Conservation (phyloP, 2,113 vertebrate genomes). For the Proteles cristata region DNA sequence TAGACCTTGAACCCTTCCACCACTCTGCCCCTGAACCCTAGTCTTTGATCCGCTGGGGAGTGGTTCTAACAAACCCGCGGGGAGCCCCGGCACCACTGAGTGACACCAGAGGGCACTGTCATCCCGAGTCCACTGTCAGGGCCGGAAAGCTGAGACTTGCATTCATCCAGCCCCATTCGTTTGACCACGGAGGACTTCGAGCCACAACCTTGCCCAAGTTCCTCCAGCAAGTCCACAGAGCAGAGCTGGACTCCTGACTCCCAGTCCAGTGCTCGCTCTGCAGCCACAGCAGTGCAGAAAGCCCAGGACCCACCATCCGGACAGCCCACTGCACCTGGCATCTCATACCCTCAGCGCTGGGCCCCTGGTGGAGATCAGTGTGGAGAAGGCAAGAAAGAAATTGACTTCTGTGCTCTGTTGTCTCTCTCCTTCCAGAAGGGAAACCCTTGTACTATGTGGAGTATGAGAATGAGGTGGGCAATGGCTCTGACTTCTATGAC, state of each 20-base stretch:
- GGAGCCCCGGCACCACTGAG: not conserved
- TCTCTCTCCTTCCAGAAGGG: constrained; percentile 86
- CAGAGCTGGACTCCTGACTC: not conserved
- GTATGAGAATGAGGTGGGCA: constrained; percentile 85
- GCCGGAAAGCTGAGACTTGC: not conserved
- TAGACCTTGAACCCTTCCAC: not conserved
- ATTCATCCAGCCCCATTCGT: not conserved
- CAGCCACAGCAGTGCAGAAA: not conserved
- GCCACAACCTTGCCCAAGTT: not conserved
- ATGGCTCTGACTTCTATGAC: constrained; percentile 90
- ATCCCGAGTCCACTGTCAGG: not conserved
- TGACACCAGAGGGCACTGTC: constrained; percentile 74
- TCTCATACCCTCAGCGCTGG: not conserved
- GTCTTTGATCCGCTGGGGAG: not conserved
- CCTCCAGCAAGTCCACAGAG: not conserved
- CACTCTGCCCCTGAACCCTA: not conserved
- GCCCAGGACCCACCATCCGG: not conserved
- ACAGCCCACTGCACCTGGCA: not conserved
- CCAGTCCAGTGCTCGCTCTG: not conserved
- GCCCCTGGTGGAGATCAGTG: not conserved
- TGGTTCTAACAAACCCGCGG: not conserved
- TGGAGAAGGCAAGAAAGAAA: not conserved
- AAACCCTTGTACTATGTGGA: constrained; percentile 90
- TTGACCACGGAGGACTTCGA: not conserved
- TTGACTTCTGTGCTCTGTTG: not conserved